Evolutionary conservation across 2,797 vertebrate species (phyloP), one percentile per base, ranked within the genome.

Genomic region (Heterohyrax brucei): DNA sequence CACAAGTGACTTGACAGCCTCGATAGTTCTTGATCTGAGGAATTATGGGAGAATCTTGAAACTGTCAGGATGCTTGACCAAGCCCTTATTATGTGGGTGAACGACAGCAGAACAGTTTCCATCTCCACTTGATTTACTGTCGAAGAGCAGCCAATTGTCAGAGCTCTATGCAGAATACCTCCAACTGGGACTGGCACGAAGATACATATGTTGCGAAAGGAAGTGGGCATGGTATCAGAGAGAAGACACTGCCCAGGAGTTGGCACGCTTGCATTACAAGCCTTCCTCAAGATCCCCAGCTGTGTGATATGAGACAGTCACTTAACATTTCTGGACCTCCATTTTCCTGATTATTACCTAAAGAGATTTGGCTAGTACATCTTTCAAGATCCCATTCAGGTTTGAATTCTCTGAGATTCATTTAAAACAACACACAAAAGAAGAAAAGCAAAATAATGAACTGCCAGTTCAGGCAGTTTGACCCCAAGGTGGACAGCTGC

Each of bases 351-450:
- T 82, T 95, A 78, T 89, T 39, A 48, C 78, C 44, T 61, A 68
- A 84, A 83, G 39, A n/a, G 39, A 13, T 68, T 93, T 33, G 16
- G 3, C 4, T 70, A 76, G 39, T 62, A 16, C 1, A 16, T 92
- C 46, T 39, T 81, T 53, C 50, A 89, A 75, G 33, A 16, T 33
- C 64, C 66, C 12, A 7, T 89, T 89, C 19, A 70, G 24, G 26
- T 84, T n/a, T 53, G 89, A 87, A 72, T 39, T 87, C 77, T 93
- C 78, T 66, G 24, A 92, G 93, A 61, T 4, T 91, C 39, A 64
- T 92, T 96, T 93, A 87, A 73, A 96, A 95, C 68, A 91, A 91
- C 75, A 81, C 24, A 81, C 66, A 79, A 94, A 92, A 91, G 85
- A 91, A 82, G 22, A 64, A 95, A 79, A 94, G 46, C 19, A 73